Evolutionary conservation across 2,888 invertebrate species (phyloP).

Genomic region (Drosophila mettleri): DNA sequence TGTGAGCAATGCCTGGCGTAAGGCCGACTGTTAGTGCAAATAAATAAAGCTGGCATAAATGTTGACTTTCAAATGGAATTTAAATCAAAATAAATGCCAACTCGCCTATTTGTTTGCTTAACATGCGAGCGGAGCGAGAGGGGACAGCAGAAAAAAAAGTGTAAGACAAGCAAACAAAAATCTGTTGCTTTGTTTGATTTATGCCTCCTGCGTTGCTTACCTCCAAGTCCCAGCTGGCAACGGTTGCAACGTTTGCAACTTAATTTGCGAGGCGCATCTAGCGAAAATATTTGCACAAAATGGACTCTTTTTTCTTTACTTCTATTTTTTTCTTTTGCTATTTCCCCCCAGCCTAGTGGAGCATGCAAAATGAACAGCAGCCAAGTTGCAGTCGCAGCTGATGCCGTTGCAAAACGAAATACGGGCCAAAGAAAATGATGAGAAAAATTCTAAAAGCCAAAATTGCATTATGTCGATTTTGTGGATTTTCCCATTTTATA

Average conservation of each 20-base stretch:
- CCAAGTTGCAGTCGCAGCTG: conserved; percentile 12
- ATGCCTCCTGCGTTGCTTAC: conserved; percentile 55
- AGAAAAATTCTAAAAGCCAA: conserved; percentile 59
- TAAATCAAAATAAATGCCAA: conserved; percentile 62
- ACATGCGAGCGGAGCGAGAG: conserved; percentile 8
- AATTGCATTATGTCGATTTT: conserved; percentile 77
- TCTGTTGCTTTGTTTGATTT: conserved; percentile 63
- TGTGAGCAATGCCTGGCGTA: conserved; percentile 36
- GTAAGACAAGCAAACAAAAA: conserved; percentile 41
- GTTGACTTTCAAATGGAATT: conserved; percentile 49
- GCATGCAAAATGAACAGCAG: conserved; percentile 46
- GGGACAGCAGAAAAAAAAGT: conserved; percentile 5
- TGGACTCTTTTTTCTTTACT: conserved; percentile 8
- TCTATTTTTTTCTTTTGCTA: background rate
- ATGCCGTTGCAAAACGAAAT: conserved; percentile 7
- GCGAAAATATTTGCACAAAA: conserved; percentile 55
- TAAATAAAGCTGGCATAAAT: conserved; percentile 40
- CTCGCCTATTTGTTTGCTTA: conserved; percentile 53
- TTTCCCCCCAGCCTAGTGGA: conserved; percentile 4
- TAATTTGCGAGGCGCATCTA: conserved; percentile 49
- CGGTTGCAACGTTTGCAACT: conserved; percentile 37
- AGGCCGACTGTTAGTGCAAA: conserved; percentile 34
- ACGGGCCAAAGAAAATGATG: conserved; percentile 42
- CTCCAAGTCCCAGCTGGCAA: conserved; percentile 22
- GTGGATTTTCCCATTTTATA: conserved; percentile 57